Evolutionary conservation across 2,888 invertebrate genomes (phyloP).

Genomic region (Chloroclystis v-ata): DNA sequence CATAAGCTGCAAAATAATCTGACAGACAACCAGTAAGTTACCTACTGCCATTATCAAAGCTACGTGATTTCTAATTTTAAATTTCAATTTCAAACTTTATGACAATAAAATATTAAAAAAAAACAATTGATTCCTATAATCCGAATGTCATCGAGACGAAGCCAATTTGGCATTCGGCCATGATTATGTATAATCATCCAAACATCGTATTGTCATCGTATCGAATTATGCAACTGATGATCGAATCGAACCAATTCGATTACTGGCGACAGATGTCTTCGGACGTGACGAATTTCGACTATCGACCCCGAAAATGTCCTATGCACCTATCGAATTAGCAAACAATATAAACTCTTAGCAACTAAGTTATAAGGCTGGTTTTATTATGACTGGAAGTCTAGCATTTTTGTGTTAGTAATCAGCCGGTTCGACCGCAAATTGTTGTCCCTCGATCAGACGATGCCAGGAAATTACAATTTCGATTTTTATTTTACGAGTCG

Average conservation of each 20-base stretch:
- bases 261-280: slow-evolving; percentile 75
- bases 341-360: slow-evolving; percentile 28
- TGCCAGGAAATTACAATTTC: slow-evolving; percentile 76
- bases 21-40: too few relatives aligned
- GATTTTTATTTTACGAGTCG: slow-evolving; percentile 70
- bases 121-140: slow-evolving; percentile 50
- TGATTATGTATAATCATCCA: slow-evolving; percentile 63
- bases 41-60: too few relatives aligned
- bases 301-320: slow-evolving; percentile 43
- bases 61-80: too few relatives aligned
- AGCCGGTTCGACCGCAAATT: slow-evolving; percentile 75
- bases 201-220: slow-evolving; percentile 70
- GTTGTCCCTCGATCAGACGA: slow-evolving; percentile 75
- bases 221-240: slow-evolving; percentile 72
- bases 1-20: too few relatives aligned
- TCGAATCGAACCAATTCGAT: slow-evolving; percentile 67
- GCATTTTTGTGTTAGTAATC: slow-evolving; percentile 70
- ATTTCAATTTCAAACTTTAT: too few relatives aligned
- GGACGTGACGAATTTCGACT: slow-evolving; percentile 76
- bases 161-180: slow-evolving; percentile 56
- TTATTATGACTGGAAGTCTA: slow-evolving; percentile 29
- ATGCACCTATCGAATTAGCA: slow-evolving; percentile 25
- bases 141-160: slow-evolving; percentile 62
- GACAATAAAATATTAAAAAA: slow-evolving; percentile 29
- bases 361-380: slow-evolving; percentile 27